Percentiles rank a stretch among this genome's conserved stretches.
phyloP scores from a whole-genome alignment of 2,888 invertebrate species.

The Hydriomena furcata region DNA sequence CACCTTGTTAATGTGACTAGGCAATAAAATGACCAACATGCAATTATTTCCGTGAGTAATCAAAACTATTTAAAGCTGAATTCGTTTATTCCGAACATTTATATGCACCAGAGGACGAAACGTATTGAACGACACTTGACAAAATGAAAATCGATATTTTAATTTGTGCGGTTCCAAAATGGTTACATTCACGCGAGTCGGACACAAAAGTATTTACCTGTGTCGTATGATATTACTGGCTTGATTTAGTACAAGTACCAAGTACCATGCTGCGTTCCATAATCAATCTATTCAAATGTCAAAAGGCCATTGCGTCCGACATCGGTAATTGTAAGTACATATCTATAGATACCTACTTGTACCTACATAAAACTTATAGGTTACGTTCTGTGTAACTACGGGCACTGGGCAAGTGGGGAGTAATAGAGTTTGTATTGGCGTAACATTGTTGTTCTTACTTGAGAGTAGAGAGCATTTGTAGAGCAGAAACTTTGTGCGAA shows the following conservation, averaged over 20 bases:
- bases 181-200: not conserved
- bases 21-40: constrained; percentile 44
- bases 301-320: constrained; percentile 31
- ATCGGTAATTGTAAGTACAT: constrained; percentile 44
- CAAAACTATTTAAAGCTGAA: constrained; percentile 36
- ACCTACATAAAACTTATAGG: constrained; percentile 9
- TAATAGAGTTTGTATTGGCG: constrained; percentile 42
- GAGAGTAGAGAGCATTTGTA: constrained; percentile 3
- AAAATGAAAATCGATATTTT: constrained; percentile 34
- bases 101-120: constrained; percentile 35
- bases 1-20: not conserved
- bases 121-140: constrained; percentile 32
- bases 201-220: too few species aligned
- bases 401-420: constrained; percentile 7
- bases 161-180: constrained; percentile 6
- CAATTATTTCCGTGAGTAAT: constrained; percentile 41
- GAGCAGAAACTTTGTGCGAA: constrained; percentile 3
- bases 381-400: constrained; percentile 1
- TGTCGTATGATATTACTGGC: too few species aligned
- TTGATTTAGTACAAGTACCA: too few species aligned
- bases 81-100: constrained; percentile 34
- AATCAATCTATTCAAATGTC: constrained; percentile 32
- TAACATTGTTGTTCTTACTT: constrained; percentile 36
- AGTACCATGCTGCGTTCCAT: constrained; percentile 21
- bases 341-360: constrained; percentile 32